phyloP scores from a whole-genome alignment of 2,113 vertebrate species.

The Malurus alboscapulatus region DNA sequence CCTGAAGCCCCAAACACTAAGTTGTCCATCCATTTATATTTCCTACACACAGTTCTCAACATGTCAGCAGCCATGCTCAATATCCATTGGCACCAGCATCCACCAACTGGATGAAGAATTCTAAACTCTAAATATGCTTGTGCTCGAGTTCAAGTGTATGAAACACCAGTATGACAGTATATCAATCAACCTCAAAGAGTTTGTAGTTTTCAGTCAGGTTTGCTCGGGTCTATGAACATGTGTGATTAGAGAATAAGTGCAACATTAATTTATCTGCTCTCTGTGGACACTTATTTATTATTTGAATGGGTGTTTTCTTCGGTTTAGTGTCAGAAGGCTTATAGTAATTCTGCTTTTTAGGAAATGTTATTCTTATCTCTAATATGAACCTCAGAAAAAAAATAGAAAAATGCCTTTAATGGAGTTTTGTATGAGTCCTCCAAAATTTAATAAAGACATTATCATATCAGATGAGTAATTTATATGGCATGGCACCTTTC shows the following conservation, averaged over 20 bases:
- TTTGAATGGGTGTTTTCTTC: background rate
- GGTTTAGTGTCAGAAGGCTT: background rate
- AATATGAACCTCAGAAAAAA: background rate
- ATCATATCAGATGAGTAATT: conserved; percentile 41
- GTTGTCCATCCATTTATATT: conserved; percentile 72
- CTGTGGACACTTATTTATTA: background rate
- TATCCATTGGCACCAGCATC: conserved; percentile 47
- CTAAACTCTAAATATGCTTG: conserved; percentile 13
- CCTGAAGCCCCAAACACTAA: conserved; percentile 68
- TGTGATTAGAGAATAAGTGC: background rate
- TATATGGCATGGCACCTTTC: conserved; percentile 17
- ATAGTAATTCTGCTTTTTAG: conserved; percentile 9
- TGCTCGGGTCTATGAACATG: background rate
- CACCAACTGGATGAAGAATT: conserved; percentile 38
- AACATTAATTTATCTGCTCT: background rate
- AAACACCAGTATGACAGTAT: background rate
- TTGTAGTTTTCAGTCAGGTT: background rate
- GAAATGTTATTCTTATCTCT: background rate
- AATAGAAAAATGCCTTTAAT: background rate
- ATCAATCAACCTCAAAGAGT: background rate
- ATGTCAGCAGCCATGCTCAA: conserved; percentile 58
- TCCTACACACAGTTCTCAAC: conserved; percentile 62
- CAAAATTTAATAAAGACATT: conserved; percentile 23
- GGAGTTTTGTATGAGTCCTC: background rate
- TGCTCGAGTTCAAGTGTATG: background rate